Evolutionary conservation across 2,888 invertebrate species (phyloP).

Genomic region (Cheilosia pagana): DNA sequence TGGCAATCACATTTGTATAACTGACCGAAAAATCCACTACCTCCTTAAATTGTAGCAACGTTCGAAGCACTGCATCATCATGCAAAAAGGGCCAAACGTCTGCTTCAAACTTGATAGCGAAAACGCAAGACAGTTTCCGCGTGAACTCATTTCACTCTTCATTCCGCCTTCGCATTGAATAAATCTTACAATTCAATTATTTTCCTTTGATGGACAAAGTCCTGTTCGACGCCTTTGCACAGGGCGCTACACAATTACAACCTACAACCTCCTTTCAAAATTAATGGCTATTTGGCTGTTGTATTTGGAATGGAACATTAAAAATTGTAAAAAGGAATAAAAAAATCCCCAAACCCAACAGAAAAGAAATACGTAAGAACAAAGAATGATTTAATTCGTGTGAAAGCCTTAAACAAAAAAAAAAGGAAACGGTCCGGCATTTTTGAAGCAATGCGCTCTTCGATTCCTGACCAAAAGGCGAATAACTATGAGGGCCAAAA

Average conservation of each 20-base stretch:
- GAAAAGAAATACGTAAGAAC: constrained; percentile 31
- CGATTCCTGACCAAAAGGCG: constrained; percentile 66
- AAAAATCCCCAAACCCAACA: constrained; percentile 2
- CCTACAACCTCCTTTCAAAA: background rate
- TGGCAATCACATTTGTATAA: no score
- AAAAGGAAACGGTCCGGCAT: constrained; percentile 18
- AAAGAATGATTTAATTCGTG: constrained; percentile 72
- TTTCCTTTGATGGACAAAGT: constrained; percentile 41
- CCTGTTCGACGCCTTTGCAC: constrained; percentile 19
- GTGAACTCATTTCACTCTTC: background rate
- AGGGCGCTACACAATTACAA: background rate
- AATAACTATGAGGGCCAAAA: constrained; percentile 22
- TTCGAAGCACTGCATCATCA: no score
- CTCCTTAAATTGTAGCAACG: no score
- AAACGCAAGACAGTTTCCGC: no score
- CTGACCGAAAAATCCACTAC: no score
- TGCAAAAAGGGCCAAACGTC: no score
- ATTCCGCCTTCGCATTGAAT: constrained; percentile 16
- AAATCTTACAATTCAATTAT: constrained; percentile 54
- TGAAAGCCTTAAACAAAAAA: constrained; percentile 46
- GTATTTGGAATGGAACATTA: constrained; percentile 15
- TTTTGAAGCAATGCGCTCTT: constrained; percentile 68
- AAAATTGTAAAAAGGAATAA: constrained; percentile 32
- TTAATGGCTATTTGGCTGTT: background rate
- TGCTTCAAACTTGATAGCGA: no score